Evolutionary conservation across 2,888 invertebrate genomes (phyloP), one percentile per base, ranked within the genome.

Genomic region (Phoronis australis): DNA sequence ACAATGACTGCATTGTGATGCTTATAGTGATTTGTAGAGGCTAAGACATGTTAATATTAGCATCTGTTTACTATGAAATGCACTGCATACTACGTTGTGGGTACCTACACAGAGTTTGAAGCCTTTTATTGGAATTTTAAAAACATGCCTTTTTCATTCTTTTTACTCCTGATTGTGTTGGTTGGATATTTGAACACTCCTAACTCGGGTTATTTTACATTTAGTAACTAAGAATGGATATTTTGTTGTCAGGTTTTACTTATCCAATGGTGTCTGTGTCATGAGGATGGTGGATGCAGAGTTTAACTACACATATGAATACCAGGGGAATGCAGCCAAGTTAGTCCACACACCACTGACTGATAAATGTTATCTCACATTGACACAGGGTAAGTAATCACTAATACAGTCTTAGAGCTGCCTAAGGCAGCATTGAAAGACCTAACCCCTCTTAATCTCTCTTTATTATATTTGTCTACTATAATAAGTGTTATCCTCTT

Each of bases 281-380:
- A 83, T 92, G 48, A 85, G 85, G 77, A 96, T 97, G 88, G 96
- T 90, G 3, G 87, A 91, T 71, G 90, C 96, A 18, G 86, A 90
- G 78, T 92, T 99, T 80, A 84, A 88, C 24, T 99, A 99, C 77
- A 91, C 95, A 0, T 99, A 92, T 73, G 99, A 99, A 78, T 99
- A 97, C 75, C 87, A 97, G 66, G 99, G 99, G n/a, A 92, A 93
- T 75, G 87, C 89, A 2, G 85, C 88, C 37, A 95, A 95, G 77
- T 83, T 99, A 61, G 99, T 99, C 4, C 87, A 94, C 68, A 99
- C 99, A 0, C 89, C 90, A 27, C 81, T 97, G 47, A 97, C 97
- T 20, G 96, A 99, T 77, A 91, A 94, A 73, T 99, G 99, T 74
- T 99, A 96, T 78, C 82, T 99, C 50, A 95, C 97, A 39, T 81